Percentiles rank a stretch among this genome's conserved stretches.
phyloP scores from a whole-genome alignment of 2,113 vertebrate genomes.

The Chinchilla lanigera region DNA sequence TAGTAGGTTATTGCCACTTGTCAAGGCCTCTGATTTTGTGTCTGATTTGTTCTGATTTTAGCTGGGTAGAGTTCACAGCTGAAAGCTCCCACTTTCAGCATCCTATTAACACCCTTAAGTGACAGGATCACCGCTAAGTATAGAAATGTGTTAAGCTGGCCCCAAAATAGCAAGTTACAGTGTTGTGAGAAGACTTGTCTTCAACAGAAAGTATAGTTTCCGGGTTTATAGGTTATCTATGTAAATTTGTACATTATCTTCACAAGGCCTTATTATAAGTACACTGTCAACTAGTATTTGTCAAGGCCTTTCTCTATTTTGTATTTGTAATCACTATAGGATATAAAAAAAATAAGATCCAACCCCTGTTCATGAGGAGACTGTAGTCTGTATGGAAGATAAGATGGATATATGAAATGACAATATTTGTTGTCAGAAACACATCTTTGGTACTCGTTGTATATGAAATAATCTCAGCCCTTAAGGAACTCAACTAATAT shows the following conservation, averaged over 20 bases:
- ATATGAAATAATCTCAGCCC: not conserved
- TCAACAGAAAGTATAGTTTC: conserved; percentile 30
- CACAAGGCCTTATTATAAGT: not conserved
- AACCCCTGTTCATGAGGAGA: not conserved
- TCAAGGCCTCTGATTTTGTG: conserved; percentile 53
- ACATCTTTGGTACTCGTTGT: not conserved
- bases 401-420: not conserved
- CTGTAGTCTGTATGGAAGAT: not conserved
- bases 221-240: conserved; percentile 53
- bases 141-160: conserved; percentile 36
- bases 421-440: not conserved
- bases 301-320: conserved; percentile 19
- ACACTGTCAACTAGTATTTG: not conserved
- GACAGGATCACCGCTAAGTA: conserved; percentile 50
- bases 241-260: conserved; percentile 23
- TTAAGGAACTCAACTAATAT: not conserved
- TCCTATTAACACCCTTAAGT: conserved; percentile 59
- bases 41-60: conserved; percentile 71
- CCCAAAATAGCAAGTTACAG: conserved; percentile 59
- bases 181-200: conserved; percentile 47
- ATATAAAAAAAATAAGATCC: not conserved
- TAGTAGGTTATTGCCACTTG: conserved; percentile 2
- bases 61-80: not conserved
- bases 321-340: not conserved
- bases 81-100: conserved; percentile 35